Evolutionary conservation across 37 sponge, comb jelly and placozoan genomes (phyloP), one percentile per base, ranked within the genome.

Genomic region (Eunapius fragilis): DNA sequence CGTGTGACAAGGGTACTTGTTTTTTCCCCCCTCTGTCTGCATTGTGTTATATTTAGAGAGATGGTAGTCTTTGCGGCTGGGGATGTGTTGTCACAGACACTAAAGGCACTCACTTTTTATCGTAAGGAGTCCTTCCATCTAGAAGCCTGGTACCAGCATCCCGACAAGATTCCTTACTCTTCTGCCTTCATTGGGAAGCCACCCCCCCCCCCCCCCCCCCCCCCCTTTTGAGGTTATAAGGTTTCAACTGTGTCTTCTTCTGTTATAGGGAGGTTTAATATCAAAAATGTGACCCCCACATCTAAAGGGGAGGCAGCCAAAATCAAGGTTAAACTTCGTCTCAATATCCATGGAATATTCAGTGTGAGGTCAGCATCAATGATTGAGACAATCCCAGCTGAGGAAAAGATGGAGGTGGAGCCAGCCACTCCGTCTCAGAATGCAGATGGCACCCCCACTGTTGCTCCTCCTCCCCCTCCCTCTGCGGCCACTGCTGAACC

Each of bases 331-430:
- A 99, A 96, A 75, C 94, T 95, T 12, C 87, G 96, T 5, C 47
- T 96, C 76, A 96, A 93, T 79, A 96, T 88, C 31, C 96, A 97
- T 80, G 96, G 99, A 0, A 84, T 97, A 11, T 93, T 99, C 79
- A 72, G 25, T 13, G 77, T 99, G 38, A 88, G 87, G 70, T 76
- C 74, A 23, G 98, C 96, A 19, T 86, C 88, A 13, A 70, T 95
- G 69, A 80, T 93, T 26, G 95, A 96, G 87, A 97, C 91, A 0
- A 58, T 58, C 14, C 22, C 58, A 58, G 58, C 22, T 19, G 58
- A 58, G 14, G 58, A 58, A 31, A 76, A 36, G 25, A 76, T 76
- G 25, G 77, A 41, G 33, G 77, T 41, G 37, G 77, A 76, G 77
- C 41, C 77, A 4, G 32, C 74, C 32, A 31, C 74, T 9, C 74